Evolutionary conservation across 2,888 invertebrate species (phyloP).

Genomic region (Urechis unicinctus): DNA sequence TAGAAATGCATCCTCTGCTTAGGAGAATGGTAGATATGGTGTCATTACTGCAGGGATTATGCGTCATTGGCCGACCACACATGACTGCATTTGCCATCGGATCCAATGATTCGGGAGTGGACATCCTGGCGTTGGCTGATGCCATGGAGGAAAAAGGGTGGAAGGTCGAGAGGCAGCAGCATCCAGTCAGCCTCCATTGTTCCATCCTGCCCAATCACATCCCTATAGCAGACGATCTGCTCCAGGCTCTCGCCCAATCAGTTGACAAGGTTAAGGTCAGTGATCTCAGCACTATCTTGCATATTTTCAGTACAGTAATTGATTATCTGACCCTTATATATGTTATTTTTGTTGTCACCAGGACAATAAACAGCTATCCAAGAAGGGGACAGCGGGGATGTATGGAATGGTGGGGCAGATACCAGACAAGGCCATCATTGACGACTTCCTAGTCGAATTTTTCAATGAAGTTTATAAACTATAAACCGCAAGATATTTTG

Average conservation of each 20-base stretch:
- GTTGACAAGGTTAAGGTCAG: slow-evolving; percentile 29
- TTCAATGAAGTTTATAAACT: slow-evolving; percentile 43
- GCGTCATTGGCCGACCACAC: slow-evolving; percentile 36
- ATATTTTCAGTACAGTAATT: no score
- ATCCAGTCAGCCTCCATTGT: slow-evolving; percentile 38
- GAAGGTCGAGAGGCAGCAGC: slow-evolving; percentile 42
- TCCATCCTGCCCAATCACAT: slow-evolving; percentile 40
- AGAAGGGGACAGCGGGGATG: slow-evolving; percentile 41
- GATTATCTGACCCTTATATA: not conserved
- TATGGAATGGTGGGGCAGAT: slow-evolving; percentile 46
- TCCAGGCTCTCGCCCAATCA: slow-evolving; percentile 26
- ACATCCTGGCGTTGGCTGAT: slow-evolving; percentile 42
- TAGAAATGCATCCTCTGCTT: no score
- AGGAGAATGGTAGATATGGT: not conserved
- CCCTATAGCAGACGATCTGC: slow-evolving; percentile 27
- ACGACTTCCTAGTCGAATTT: slow-evolving; percentile 44
- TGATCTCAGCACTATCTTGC: not conserved
- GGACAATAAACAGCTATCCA: slow-evolving; percentile 30
- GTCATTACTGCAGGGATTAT: slow-evolving; percentile 26
- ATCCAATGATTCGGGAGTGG: slow-evolving; percentile 30
- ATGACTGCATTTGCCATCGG: slow-evolving; percentile 44
- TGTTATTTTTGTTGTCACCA: slow-evolving; percentile 13
- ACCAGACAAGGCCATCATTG: slow-evolving; percentile 41
- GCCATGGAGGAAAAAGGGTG: slow-evolving; percentile 43
- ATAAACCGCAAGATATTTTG: not conserved